Evolutionary conservation across 2,888 invertebrate genomes (phyloP), one percentile per base, ranked within the genome.

Genomic region (Hypercompe scribonia): DNA sequence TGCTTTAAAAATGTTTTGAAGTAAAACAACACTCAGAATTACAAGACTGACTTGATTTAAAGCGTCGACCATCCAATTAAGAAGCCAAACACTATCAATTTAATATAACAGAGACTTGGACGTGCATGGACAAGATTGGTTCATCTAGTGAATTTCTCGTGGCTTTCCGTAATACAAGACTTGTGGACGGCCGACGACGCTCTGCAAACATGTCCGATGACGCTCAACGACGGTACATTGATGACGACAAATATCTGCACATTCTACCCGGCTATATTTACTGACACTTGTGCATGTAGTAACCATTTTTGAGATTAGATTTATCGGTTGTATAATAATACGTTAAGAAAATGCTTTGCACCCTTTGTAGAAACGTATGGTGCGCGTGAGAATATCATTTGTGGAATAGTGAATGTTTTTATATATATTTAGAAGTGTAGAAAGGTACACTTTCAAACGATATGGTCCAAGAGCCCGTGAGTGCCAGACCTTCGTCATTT

Each of bases 91-190:
- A 88, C 88, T 85, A 88, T 92, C 94, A 92, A 94, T 94, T 93
- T 93, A 92, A 88, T 92, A 90, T 89, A 90, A 94, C 93, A 93
- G 91, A 91, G 91, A 90, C 92, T 88, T 88, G 88, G 85, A 72
- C 80, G 86, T 81, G 82, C 85, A 82, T 87, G 87, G 85, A 83
- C 83, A 83, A 83, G 83, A 83, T 83, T 76, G 91, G 90, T 88
- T 89, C 90, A 89, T 91, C 91, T 91, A 89, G 89, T 89, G 91
- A 87, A 90, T 91, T 91, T 88, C 92, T 93, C 91, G 87, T 88
- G 86, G 89, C 86, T 88, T 89, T 86, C 88, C 86, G 86, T 80
- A 86, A 84, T 86, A 92, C 92, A 91, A 83, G 90, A 90, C 90
- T 88, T 88, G 87, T 84, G 83, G 81, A 79, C 80, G 79, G 74